phyloP scores from a whole-genome alignment of 2,113 vertebrate species.

The Aldabrachelys gigantea region DNA sequence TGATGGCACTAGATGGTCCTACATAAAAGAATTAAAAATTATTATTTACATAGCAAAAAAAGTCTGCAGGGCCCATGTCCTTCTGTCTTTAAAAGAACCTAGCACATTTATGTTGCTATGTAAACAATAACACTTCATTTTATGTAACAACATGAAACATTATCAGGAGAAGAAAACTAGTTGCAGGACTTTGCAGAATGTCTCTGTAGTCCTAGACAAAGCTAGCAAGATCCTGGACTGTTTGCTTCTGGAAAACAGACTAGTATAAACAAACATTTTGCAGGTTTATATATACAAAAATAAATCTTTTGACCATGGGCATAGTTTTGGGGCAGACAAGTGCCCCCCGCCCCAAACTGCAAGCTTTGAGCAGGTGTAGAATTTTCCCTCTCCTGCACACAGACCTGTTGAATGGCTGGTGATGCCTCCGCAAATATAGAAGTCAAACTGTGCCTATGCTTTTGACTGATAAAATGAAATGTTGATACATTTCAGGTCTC shows the following conservation, averaged over 20 bases:
- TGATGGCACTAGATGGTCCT: neutral
- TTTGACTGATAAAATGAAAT: neutral
- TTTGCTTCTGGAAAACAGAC: neutral
- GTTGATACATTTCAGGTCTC: neutral
- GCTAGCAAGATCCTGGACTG: neutral
- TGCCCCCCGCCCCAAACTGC: neutral
- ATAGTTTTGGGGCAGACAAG: neutral
- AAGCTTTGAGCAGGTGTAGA: neutral
- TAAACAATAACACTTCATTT: neutral
- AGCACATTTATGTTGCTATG: neutral
- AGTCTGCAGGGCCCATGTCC: neutral
- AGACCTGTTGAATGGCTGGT: neutral
- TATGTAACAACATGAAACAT: neutral
- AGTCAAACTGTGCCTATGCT: neutral
- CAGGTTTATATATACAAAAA: fast-evolving
- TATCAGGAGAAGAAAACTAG: neutral
- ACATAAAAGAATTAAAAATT: fast-evolving
- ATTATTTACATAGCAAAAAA: neutral
- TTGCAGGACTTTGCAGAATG: neutral
- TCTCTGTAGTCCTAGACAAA: neutral
- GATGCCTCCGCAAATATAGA: neutral
- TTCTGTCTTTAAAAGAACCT: neutral
- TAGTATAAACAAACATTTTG: neutral
- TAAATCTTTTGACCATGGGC: neutral
- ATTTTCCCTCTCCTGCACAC: too few species aligned